A percentile compares a stretch with the other conserved stretches of the same genome.
Evolutionary conservation across 2,888 invertebrate genomes (phyloP).

Genomic region (Leuctra nigra): DNA sequence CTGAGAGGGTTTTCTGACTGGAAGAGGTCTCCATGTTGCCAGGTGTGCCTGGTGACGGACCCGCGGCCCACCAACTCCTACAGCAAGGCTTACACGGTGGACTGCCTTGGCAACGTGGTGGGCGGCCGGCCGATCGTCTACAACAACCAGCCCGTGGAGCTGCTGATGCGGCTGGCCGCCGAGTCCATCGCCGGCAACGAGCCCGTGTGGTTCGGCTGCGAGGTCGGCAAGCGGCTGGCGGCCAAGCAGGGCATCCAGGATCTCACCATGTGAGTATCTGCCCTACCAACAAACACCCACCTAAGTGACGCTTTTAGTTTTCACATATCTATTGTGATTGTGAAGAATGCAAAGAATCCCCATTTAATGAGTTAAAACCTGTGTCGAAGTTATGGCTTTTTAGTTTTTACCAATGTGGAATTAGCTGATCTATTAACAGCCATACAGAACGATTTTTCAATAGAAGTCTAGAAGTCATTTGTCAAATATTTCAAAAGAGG

Average conservation of each 20-base stretch:
- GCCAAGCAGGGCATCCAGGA: constrained; percentile 73
- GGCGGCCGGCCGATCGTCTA: constrained; percentile 73
- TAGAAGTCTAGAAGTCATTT: no score
- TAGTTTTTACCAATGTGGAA: no score
- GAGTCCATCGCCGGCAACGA: constrained; percentile 74
- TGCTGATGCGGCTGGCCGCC: constrained; percentile 64
- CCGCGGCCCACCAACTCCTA: constrained; percentile 75
- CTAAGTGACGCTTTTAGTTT: no score
- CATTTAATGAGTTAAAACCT: no score
- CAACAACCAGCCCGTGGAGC: constrained; percentile 80
- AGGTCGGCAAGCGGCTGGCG: constrained; percentile 74
- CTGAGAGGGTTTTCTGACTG: no score
- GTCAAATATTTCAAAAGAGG: no score
- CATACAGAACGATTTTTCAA: no score
- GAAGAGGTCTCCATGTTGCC: constrained; percentile 28
- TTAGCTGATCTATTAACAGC: no score
- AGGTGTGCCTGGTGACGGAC: constrained; percentile 83
- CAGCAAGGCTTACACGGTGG: constrained; percentile 73
- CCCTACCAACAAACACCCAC: no score
- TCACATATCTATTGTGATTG: no score
- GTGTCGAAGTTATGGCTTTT: no score
- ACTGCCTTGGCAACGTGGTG: constrained; percentile 81
- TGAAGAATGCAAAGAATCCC: no score
- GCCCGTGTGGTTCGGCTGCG: constrained; percentile 91
- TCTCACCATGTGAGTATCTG: constrained; percentile 64